Base-by-base conservation (phyloP, 2,113 vertebrate genomes). In the Zapornia atra region DNA sequence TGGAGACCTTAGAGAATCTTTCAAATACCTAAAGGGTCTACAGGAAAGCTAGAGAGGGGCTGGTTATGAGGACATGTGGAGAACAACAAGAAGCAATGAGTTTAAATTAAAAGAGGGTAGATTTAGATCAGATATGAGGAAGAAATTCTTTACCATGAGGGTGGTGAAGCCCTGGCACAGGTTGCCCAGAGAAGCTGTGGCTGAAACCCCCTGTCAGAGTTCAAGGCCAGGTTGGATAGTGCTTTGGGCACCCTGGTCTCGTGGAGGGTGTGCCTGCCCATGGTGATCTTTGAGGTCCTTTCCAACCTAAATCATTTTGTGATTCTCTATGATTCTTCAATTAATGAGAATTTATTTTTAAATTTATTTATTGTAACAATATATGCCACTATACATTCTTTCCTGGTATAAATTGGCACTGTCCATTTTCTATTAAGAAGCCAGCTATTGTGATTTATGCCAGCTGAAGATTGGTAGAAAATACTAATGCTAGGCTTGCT, bases 1-100 rank as follows among this genome's bases (percentile, higher is more conserved):
- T 13, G 6, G 2, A 90, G 4, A 56, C 4, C 12, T 82, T 22
- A 48, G 10, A 20, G n/a, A 1, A 1, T 10, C n/a, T 15, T n/a
- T n/a, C 11, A 15, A 76, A 1, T 76, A 76, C 19, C 20, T 61
- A n/a, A 54, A 29, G 9, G 12, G 5, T 11, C 28, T 48, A 48
- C 48, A 48, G 48, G 21, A 48, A 48, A 48, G 48, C 48, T 22
- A 22, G 20, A 22, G 48, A 22, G 48, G 48, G 48, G 11, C 48
- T 48, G 48, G 19, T 48, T 48, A 48, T 11, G 22, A 48, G 21
- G 48, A 15, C 48, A 46, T 48, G 48, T 20, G 22, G 48, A 21
- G 21, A 48, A 48, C 20, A 22, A 48, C 19, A 48, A 48, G 48
- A 22, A 21, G 48, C 21, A 48, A 48, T 48, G 48, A 22, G 48